Evolutionary conservation across 1,140 invertebrate genomes (phyloP).

Genomic region (Gonatopus flavifemur): DNA sequence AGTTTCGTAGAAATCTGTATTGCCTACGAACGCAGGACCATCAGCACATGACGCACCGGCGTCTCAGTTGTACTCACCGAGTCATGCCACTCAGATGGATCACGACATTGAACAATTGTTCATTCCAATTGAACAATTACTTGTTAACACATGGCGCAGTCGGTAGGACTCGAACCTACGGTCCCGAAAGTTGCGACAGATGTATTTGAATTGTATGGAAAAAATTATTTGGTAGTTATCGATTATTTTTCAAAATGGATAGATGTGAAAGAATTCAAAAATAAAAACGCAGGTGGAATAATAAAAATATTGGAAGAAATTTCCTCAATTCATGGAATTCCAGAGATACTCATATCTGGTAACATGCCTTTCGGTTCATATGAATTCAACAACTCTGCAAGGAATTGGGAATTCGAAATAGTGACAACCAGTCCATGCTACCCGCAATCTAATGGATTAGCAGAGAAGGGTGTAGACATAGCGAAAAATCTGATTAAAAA

Average conservation of each 20-base stretch:
- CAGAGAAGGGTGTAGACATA: too few relatives aligned
- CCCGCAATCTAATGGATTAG: conserved; percentile 41
- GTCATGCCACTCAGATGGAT: too few relatives aligned
- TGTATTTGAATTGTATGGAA: neutral
- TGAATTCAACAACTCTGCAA: conserved; percentile 43
- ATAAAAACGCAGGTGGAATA: conserved; percentile 12
- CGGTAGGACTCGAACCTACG: too few relatives aligned
- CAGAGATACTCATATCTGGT: conserved; percentile 7
- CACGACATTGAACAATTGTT: too few relatives aligned
- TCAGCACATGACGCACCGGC: too few relatives aligned
- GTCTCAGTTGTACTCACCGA: too few relatives aligned
- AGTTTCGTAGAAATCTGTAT: too few relatives aligned
- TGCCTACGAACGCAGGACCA: too few relatives aligned
- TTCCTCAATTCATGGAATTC: conserved; percentile 21
- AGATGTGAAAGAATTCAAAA: conserved; percentile 11
- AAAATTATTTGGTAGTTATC: conserved; percentile 19
- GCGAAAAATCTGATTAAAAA: too few relatives aligned
- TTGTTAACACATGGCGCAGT: too few relatives aligned
- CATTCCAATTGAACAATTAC: too few relatives aligned
- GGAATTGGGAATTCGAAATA: conserved; percentile 43
- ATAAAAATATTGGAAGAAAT: conserved; percentile 2
- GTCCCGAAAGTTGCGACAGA: too few relatives aligned
- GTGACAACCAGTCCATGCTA: conserved; percentile 45
- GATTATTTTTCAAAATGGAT: conserved; percentile 29
- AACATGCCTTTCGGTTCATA: conserved; percentile 19